These are phyloP conservation scores for Teleogryllus oceanicus DNA, from an alignment of 2,888 invertebrate species.

Conservation along the genomic window DNA sequence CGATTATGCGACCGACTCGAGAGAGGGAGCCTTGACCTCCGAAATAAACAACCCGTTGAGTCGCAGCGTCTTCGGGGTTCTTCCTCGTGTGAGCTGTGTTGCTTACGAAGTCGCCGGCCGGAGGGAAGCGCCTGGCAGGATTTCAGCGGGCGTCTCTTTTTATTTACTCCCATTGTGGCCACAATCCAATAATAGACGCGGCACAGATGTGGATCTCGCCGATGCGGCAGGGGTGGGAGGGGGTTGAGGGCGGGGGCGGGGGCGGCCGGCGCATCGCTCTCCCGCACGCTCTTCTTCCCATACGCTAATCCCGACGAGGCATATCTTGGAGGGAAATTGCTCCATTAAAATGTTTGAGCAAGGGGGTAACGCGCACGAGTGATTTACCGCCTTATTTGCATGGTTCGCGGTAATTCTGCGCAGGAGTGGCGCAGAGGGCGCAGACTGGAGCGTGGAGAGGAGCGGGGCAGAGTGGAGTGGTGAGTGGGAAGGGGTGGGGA, in stretches of 20 bases:
- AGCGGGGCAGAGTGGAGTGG: not conserved
- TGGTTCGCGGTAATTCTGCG: not conserved
- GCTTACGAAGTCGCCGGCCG: not conserved
- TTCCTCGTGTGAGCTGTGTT: not conserved
- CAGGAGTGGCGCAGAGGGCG: not conserved
- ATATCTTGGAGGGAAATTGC: not conserved
- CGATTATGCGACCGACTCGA: too few species aligned
- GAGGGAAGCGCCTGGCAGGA: not conserved
- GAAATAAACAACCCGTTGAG: not conserved
- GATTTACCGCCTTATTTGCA: conserved; percentile 18
- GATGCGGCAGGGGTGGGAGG: not conserved
- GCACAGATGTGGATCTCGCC: not conserved
- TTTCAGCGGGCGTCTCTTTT: not conserved
- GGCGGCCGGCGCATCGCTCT: not conserved
- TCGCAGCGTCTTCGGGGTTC: not conserved
- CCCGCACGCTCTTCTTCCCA: not conserved
- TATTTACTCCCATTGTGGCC: conserved; percentile 18
- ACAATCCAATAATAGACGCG: not conserved
- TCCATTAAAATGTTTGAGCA: conserved; percentile 18
- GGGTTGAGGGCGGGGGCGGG: not conserved
- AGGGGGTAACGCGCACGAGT: not conserved
- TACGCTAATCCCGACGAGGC: conserved; percentile 9
- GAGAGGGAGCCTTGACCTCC: not conserved
- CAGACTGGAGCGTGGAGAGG: not conserved
- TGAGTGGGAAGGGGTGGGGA: not conserved